Base-by-base conservation (phyloP, 1,140 invertebrate genomes). In the Sinonovacula constricta region DNA sequence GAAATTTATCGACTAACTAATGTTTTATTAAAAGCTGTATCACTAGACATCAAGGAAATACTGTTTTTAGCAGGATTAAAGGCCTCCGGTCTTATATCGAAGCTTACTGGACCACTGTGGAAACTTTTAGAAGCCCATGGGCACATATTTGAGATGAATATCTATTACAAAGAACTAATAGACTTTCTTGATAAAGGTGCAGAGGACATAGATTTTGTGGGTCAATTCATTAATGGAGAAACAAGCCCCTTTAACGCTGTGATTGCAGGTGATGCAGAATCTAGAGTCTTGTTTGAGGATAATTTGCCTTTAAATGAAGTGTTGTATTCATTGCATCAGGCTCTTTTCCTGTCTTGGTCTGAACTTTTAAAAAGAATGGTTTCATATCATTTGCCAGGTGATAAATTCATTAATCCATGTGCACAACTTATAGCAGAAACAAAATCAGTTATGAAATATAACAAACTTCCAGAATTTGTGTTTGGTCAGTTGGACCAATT, bases 61-160 rank as follows among this genome's bases (percentile, higher is more conserved):
- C 72, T 79, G 39, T 69, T 70, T 76, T 65, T 80, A 34, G 66
- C 67, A 74, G 79, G 76, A 15, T 75, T 57, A n/a, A 81, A 81
- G 68, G 79, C 80, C 18, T 26, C 76, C 0, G 80, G 82, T 31
- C 49, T 83, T 14, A 49, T 77, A 0, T 66, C 56, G n/a, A 80
- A 83, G 28, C 45, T 83, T 24, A 81, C 82, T 24, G 49, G 57
- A 22, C 82, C 75, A 5, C 30, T 81, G 12, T 83, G 65, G 79
- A 79, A 62, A 12, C 39, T 81, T 15, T 53, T 39, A 24, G 74
- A 81, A 66, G 65, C 56, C 14, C 68, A 72, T 33, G 10, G 56
- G n/a, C 31, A 36, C 15, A 77, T 81, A 24, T 18, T 45, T n/a
- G 24, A 53, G 2, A 69, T 77, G 63, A 76, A 54, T 36, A 3